Evolutionary conservation across 1,140 invertebrate genomes (phyloP).

Genomic region (Pantala flavescens): DNA sequence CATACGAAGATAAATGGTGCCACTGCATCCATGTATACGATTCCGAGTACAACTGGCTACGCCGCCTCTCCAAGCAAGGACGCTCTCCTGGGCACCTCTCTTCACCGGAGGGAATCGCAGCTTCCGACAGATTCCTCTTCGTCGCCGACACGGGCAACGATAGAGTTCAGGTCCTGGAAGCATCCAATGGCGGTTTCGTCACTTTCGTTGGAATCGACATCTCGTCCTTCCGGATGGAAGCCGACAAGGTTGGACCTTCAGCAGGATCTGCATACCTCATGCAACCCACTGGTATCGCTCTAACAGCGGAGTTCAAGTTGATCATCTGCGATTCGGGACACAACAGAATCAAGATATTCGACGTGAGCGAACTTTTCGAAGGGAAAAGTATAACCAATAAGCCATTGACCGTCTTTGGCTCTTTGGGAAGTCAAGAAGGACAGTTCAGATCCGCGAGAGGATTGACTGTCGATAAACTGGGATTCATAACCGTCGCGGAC

Average conservation of each 20-base stretch:
- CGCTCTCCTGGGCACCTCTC: constrained; percentile 46
- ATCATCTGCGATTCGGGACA: constrained; percentile 57
- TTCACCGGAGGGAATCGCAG: constrained; percentile 62
- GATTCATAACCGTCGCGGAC: constrained; percentile 65
- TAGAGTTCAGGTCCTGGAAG: constrained; percentile 39
- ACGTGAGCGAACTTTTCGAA: background rate
- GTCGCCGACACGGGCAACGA: constrained; percentile 69
- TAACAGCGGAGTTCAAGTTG: constrained; percentile 36
- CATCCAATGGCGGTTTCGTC: constrained; percentile 23
- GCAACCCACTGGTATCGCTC: constrained; percentile 55
- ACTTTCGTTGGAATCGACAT: constrained; percentile 17
- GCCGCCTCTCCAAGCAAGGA: constrained; percentile 52
- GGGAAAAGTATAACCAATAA: background rate
- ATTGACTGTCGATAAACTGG: constrained; percentile 54
- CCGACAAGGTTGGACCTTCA: constrained; percentile 36
- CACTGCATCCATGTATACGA: constrained; percentile 66
- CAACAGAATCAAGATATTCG: constrained; percentile 44
- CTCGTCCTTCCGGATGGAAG: constrained; percentile 35
- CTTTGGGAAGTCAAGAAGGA: constrained; percentile 46
- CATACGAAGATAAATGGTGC: constrained; percentile 51
- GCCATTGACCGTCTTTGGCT: constrained; percentile 39
- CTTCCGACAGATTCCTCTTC: constrained; percentile 49
- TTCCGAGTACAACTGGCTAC: constrained; percentile 45
- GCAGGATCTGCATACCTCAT: constrained; percentile 43
- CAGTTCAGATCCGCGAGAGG: constrained; percentile 56